Base-by-base conservation (phyloP, 2,888 invertebrate genomes). In the Didymodactylos carnosus region DNA sequence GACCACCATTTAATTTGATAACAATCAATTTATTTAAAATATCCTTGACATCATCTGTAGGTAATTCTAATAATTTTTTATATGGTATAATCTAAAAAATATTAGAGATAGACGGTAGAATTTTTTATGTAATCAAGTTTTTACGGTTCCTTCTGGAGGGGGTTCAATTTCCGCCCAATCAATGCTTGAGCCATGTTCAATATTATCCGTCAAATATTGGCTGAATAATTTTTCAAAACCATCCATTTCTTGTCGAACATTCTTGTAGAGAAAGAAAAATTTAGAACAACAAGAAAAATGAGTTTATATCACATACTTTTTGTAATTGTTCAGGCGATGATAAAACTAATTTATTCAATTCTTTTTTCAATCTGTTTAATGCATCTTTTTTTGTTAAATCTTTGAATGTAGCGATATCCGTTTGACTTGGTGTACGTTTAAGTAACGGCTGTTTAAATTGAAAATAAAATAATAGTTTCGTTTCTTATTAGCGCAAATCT, bases 301-400 rank as follows among this genome's bases (percentile, higher is more conserved):
- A 16, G 39, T n/a, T 71, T n/a, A n/a, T 73, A 13, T 16, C 73
- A 72, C 29, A 49, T 51, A 77, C 76, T 72, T 80, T 79, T 76
- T 80, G 79, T 73, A 81, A 79, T 39, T 76, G 76, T 19, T n/a
- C 10, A 13, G 80, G 79, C 25, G 83, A 81, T 23, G 86, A 85
- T 51, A 80, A 77, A 16, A 86, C 83, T 71, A 94, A 86, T 75
- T 88, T 87, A 79, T 89, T 88, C 78, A 94, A 84, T 77, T 94
- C 94, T 78, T 87, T 88, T 79, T 90, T 89, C 77, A 98, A 86
- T 75, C 91, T 88, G 69, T 88, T 88, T 79, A 91, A 88, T 19
- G 95, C 94, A 88, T 98, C 97, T 69, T 90, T 88, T 84, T 95
- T 92, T 46, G 95, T 97, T 71, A 94, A 89, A 83, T 94, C 93